Evolutionary conservation across 2,113 vertebrate species (phyloP).

Genomic region (Phylloscopus whistleri): DNA sequence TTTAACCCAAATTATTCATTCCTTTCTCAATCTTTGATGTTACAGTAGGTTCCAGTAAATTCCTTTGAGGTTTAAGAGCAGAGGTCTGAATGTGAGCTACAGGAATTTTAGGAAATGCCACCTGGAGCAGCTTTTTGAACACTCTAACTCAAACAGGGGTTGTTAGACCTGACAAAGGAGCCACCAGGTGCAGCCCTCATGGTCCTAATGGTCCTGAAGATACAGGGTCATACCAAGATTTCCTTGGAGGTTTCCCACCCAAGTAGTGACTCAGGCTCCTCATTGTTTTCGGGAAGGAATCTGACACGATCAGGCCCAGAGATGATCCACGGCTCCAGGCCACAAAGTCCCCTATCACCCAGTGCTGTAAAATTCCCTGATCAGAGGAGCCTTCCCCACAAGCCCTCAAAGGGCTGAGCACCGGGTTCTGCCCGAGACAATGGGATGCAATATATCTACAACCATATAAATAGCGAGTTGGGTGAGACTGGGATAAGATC

Average conservation of each 20-base stretch:
- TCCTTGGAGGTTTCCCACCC: constrained; percentile 32
- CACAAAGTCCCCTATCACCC: constrained; percentile 36
- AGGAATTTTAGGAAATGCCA: neutral
- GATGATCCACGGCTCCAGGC: neutral
- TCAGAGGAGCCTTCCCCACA: constrained; percentile 8
- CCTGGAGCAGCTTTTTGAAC: neutral
- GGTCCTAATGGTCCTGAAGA: neutral
- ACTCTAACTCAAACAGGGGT: neutral
- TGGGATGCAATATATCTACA: constrained; percentile 42
- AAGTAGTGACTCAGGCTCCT: neutral
- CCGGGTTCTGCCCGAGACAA: constrained; percentile 7
- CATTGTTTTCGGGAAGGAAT: constrained; percentile 37
- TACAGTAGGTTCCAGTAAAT: neutral
- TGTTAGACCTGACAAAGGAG: neutral
- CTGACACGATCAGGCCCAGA: constrained; percentile 28
- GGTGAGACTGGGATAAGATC: constrained; percentile 53
- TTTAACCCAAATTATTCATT: neutral
- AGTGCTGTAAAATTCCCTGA: constrained; percentile 44
- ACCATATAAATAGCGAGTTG: constrained; percentile 37
- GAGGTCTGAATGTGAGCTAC: neutral
- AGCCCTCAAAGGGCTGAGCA: constrained; percentile 25
- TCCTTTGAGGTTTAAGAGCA: neutral
- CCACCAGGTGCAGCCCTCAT: neutral
- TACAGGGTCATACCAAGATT: neutral
- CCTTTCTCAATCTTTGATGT: neutral